Percentiles rank a stretch among this genome's conserved stretches.
Evolutionary conservation across 2,113 vertebrate species (phyloP).

Genomic region (Hippolais icterina): DNA sequence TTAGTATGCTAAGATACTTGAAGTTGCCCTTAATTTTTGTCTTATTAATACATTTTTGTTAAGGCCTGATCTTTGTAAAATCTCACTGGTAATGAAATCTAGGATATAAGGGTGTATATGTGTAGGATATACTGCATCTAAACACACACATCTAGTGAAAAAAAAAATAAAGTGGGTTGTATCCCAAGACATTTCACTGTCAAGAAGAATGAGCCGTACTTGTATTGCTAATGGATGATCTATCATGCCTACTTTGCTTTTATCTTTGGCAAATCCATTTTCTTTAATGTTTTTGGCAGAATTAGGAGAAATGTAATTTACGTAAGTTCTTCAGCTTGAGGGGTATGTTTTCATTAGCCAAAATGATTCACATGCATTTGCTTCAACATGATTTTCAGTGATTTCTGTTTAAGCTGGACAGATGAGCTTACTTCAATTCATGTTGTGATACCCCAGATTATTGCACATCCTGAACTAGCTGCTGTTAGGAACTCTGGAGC

Average conservation of each 20-base stretch:
- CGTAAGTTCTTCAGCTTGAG: background rate
- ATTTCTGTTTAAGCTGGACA: background rate
- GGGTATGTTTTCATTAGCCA: background rate
- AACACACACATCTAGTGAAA: background rate
- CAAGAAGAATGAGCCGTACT: background rate
- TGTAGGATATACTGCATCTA: background rate
- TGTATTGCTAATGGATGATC: constrained; percentile 4
- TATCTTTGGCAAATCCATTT: constrained; percentile 16
- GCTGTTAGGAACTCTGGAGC: accelerated
- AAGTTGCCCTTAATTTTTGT: background rate
- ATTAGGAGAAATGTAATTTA: constrained; percentile 15
- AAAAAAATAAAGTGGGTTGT: background rate
- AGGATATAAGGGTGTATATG: background rate
- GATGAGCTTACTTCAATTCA: background rate
- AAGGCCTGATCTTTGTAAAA: background rate
- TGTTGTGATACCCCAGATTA: background rate
- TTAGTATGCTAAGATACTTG: background rate
- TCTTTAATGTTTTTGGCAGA: constrained; percentile 37
- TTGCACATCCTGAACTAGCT: background rate
- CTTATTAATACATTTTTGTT: background rate
- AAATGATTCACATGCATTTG: background rate
- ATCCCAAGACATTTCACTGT: background rate
- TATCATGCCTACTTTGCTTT: background rate
- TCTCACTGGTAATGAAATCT: background rate
- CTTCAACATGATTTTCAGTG: background rate